Evolutionary conservation across 2,113 vertebrate genomes (phyloP), one percentile per base, ranked within the genome.

Genomic region (Ondatra zibethicus): DNA sequence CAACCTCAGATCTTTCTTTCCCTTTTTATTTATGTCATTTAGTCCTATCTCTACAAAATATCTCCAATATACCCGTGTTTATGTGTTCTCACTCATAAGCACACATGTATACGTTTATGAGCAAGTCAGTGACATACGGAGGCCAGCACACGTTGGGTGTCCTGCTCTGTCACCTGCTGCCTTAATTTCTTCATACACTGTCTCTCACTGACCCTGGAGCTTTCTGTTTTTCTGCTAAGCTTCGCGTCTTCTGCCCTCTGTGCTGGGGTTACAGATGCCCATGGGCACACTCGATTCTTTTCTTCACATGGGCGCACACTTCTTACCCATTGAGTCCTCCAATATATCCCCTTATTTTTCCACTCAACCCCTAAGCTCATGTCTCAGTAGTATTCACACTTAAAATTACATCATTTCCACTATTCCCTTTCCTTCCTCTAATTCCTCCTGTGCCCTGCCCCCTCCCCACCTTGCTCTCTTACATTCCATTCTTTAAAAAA

Each of bases 241-340:
- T 39, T 84, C 23, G 6, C 42, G n/a, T 39, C 55, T 84, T 63
- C 80, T 58, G 3, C 52, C 39, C 36, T 16, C 23, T 14, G 80
- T 61, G 36, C 55, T 84, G 36, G n/a, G 80, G 23, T 82, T 61
- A 27, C 36, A 61, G 80, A 3, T 82, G 80, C 23, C 80, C 6
- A 0, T 61, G 36, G 36, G 16, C 80, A 82, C 55, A 82, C 36
- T 82, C 39, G 23, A 2, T 61, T 58, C 11, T 82, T 63, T 84
- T 81, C 23, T 55, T 58, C 50, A n/a, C 36, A 82, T 39, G 36
- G 33, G 11, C 33, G 7, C 10, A 58, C 23, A 82, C 55, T 82
- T 47, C 70, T 78, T 91, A 93, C 47, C 89, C 88, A 93, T 89
- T 94, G 93, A 78, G 0, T 58, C 89, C 75, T 78, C 68, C 23